Evolutionary conservation across 1,140 invertebrate genomes (phyloP).

Genomic region (Caenorhabditis latens): DNA sequence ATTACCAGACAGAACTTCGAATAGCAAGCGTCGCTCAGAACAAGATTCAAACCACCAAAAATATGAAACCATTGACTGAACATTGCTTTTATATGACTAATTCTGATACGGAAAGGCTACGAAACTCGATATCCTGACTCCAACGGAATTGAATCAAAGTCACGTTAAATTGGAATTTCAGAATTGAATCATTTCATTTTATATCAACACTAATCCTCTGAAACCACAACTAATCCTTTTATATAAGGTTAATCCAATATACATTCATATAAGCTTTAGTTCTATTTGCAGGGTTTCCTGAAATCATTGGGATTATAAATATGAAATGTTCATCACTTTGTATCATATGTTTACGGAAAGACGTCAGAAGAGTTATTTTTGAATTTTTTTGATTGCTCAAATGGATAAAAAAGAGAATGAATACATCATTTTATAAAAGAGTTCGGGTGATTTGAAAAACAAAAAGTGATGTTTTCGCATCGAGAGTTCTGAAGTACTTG

Average conservation of each 20-base stretch:
- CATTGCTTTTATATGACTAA: too few relatives aligned
- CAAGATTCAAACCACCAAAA: too few relatives aligned
- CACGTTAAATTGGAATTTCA: background rate
- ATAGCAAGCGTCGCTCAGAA: too few relatives aligned
- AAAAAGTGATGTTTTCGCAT: too few relatives aligned
- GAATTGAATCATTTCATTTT: too few relatives aligned
- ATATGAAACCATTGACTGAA: too few relatives aligned
- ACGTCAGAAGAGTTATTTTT: slow-evolving; percentile 3
- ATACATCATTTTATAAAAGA: background rate
- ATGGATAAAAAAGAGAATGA: background rate
- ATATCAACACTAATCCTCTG: background rate
- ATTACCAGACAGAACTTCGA: too few relatives aligned
- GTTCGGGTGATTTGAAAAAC: too few relatives aligned
- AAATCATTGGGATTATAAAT: background rate
- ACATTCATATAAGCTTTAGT: background rate
- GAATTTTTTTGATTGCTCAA: background rate
- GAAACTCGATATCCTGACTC: too few relatives aligned
- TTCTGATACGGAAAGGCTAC: too few relatives aligned
- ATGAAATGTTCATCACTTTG: background rate
- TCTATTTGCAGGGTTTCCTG: background rate
- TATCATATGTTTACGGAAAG: background rate
- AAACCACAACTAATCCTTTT: background rate
- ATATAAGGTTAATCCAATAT: background rate
- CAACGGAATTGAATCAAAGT: too few relatives aligned
- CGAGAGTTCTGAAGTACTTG: too few relatives aligned